Conservation (phyloP, 2,888 invertebrate species). For the Rhaphigaster nebulosa region DNA sequence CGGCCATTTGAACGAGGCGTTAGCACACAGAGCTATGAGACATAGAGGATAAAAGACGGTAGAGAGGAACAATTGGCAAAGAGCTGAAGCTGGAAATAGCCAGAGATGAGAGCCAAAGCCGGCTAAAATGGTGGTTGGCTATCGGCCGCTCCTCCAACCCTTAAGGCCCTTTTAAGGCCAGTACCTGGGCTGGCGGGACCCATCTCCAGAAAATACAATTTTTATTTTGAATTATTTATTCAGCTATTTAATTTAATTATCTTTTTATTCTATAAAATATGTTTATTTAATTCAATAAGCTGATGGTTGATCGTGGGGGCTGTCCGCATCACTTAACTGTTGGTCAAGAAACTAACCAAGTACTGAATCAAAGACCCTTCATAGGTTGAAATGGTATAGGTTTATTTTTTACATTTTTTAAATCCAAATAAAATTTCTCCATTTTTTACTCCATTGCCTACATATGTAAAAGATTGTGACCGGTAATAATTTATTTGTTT, state of each 20-base stretch:
- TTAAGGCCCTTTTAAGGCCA: conserved; percentile 44
- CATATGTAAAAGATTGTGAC: no score
- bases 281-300: not conserved
- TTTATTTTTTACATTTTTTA: no score
- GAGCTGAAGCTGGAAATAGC: conserved; percentile 23
- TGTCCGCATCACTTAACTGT: no score
- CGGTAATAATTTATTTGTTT: no score
- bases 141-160: conserved; percentile 35
- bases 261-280: not conserved
- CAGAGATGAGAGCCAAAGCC: conserved; percentile 45
- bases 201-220: not conserved
- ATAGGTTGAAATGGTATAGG: no score
- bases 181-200: not conserved
- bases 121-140: conserved; percentile 52
- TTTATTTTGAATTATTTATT: not conserved
- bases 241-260: not conserved
- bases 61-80: conserved; percentile 55
- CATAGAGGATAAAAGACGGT: conserved; percentile 13
- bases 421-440: no score
- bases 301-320: no score
- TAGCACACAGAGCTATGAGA: conserved; percentile 3
- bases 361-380: no score
- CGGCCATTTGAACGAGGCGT: not conserved
- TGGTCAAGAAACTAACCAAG: no score
- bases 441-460: no score